Evolutionary conservation across 2,888 invertebrate genomes (phyloP).

Genomic region (Mechanitis mazaeus): DNA sequence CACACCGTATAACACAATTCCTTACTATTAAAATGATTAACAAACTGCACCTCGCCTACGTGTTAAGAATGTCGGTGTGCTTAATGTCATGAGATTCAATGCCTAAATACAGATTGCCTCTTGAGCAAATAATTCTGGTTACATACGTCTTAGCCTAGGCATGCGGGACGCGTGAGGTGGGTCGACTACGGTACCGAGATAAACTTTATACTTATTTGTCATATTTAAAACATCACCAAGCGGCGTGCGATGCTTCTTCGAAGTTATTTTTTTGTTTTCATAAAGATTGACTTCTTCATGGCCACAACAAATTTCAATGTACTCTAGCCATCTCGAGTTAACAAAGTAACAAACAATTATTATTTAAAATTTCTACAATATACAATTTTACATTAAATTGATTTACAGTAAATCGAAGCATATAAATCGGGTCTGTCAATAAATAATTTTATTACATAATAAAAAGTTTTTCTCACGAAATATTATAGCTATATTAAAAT

Average conservation of each 20-base stretch:
- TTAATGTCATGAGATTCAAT: conserved; percentile 73
- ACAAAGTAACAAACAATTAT: conserved; percentile 64
- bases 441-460: conserved; percentile 42
- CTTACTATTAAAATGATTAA: conserved; percentile 75
- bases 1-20: conserved; percentile 74
- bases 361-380: conserved; percentile 63
- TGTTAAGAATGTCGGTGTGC: conserved; percentile 59
- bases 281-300: conserved; percentile 46
- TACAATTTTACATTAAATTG: conserved; percentile 45
- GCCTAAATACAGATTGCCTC: conserved; percentile 67
- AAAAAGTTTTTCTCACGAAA: conserved; percentile 46
- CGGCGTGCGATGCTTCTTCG: conserved; percentile 41
- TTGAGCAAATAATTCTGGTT: conserved; percentile 73
- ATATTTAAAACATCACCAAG: conserved; percentile 57
- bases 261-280: conserved; percentile 49
- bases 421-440: conserved; percentile 57
- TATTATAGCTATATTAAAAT: conserved; percentile 46
- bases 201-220: conserved; percentile 47
- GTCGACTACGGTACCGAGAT: conserved; percentile 59
- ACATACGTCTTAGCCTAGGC: conserved; percentile 55
- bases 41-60: conserved; percentile 71
- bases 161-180: conserved; percentile 64
- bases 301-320: conserved; percentile 59
- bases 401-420: conserved; percentile 68
- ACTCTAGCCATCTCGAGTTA: conserved; percentile 65